Base-by-base conservation (phyloP, 2,797 vertebrate genomes). In the Buceros bicornis region DNA sequence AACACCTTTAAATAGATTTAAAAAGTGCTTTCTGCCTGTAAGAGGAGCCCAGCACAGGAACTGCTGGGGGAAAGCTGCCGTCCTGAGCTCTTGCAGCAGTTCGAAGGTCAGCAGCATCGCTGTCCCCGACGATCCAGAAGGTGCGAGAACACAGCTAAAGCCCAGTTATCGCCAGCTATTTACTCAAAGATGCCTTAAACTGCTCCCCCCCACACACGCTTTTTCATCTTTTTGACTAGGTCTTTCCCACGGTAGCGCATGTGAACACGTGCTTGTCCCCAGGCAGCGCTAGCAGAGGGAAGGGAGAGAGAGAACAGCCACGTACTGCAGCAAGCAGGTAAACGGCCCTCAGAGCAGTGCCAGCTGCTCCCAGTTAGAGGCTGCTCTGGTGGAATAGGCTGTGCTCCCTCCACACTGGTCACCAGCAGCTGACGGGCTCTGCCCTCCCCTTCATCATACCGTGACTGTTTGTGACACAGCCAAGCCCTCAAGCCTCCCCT, bases 401-500 rank as follows among this genome's bases (percentile, higher is more conserved):
- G 40, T 56, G 29, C 28, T 78, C 45, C 77, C 70, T 20, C 40
- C 61, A 1, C 26, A 8, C 7, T 13, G 26, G 73, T 33, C 89
- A 66, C 25, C 51, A 48, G 7, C 66, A 72, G 61, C 42, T 82
- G 70, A 18, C 18, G 14, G 50, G 51, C 76, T 85, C 79, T 78
- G 53, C 45, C 45, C 85, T 58, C 42, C 65, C 42, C 53, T 42
- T 67, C 60, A 47, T 62, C 69, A 61, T 4, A 31, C 56, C 29
- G 3, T 1, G 17, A 16, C 0, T 0, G 37, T 16, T 15, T 54
- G 47, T 5, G 0, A 40, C 18, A 40, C 21, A 72, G 43, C 74
- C 56, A 45, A 85, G 47, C 64, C 74, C 56, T 57, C 7, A 0
- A 71, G 64, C 78, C 50, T 77, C 70, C 60, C 3, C 0, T 43